Conservation (phyloP, 2,888 invertebrate species). For the Troglohyphantes excavatus region DNA sequence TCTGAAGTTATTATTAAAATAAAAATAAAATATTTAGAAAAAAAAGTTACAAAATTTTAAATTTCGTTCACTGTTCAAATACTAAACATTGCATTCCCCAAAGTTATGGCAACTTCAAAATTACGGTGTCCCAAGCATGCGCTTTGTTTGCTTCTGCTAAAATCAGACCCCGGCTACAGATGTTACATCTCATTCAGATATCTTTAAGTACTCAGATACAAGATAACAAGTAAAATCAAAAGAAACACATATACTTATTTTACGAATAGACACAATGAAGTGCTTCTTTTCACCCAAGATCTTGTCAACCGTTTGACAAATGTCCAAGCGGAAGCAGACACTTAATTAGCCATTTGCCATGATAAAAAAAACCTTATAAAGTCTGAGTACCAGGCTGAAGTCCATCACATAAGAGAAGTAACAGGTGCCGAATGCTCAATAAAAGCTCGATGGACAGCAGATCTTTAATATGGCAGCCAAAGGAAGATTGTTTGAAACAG, state of each 20-base stretch:
- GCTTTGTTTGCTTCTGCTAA: too few species aligned
- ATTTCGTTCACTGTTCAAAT: too few species aligned
- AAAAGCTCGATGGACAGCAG: background rate
- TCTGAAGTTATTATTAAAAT: too few species aligned
- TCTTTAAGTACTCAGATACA: too few species aligned
- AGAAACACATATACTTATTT: background rate
- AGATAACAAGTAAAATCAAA: too few species aligned
- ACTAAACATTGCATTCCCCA: too few species aligned
- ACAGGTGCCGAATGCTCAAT: slow-evolving; percentile 6
- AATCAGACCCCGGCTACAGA: too few species aligned
- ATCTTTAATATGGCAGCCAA: background rate
- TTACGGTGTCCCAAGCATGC: too few species aligned
- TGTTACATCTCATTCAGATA: background rate
- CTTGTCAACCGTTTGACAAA: background rate
- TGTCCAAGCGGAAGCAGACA: background rate
- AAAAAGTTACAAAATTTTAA: too few species aligned
- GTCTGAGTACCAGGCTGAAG: background rate
- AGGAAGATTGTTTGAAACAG: background rate
- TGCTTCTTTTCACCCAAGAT: background rate
- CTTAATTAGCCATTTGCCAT: slow-evolving; percentile 3
- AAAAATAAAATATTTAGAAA: too few species aligned
- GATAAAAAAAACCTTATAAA: background rate
- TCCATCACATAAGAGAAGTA: slow-evolving; percentile 16
- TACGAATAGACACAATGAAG: background rate
- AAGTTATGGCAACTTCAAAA: too few species aligned